These are phyloP conservation scores for Oryzias celebensis DNA, from an alignment of 2,113 vertebrate species.

Conservation along the genomic window DNA sequence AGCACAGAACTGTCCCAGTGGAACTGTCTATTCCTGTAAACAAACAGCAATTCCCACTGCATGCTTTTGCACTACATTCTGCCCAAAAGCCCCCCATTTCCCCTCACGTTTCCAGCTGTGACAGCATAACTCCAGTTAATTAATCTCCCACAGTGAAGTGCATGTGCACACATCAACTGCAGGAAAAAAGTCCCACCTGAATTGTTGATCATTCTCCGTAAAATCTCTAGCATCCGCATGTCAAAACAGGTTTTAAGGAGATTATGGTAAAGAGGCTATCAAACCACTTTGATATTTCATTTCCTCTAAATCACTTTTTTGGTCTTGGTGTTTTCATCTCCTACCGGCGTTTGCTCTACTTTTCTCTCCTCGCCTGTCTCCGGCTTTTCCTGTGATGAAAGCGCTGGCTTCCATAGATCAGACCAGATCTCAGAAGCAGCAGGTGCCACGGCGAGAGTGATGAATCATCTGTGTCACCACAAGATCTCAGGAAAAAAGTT, in stretches of 20 bases:
- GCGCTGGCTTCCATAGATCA: constrained; percentile 25
- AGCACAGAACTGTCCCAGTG: too few relatives aligned
- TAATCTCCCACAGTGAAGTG: background rate
- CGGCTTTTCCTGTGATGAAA: constrained; percentile 20
- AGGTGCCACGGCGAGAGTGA: constrained; percentile 38
- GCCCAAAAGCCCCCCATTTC: background rate
- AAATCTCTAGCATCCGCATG: background rate
- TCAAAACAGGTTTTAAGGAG: background rate
- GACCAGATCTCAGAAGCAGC: constrained; percentile 32
- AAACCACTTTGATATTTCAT: constrained; percentile 18
- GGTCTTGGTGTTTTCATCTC: background rate
- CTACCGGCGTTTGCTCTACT: constrained; percentile 1
- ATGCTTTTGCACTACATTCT: background rate
- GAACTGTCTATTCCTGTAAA: background rate
- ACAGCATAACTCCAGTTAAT: background rate
- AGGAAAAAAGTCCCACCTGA: background rate
- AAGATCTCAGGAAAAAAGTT: constrained; percentile 41
- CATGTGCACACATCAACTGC: background rate
- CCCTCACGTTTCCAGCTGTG: background rate
- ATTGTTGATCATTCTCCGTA: background rate
- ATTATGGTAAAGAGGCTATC: constrained; percentile 13
- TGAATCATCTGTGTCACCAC: constrained; percentile 36
- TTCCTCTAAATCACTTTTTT: constrained; percentile 17
- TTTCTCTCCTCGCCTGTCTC: background rate
- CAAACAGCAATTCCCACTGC: background rate